Percentiles rank a stretch among this genome's conserved stretches.
These are phyloP conservation scores for Zaprionus davidi DNA, from an alignment of 1,140 invertebrate species.

Conservation along the genomic window DNA sequence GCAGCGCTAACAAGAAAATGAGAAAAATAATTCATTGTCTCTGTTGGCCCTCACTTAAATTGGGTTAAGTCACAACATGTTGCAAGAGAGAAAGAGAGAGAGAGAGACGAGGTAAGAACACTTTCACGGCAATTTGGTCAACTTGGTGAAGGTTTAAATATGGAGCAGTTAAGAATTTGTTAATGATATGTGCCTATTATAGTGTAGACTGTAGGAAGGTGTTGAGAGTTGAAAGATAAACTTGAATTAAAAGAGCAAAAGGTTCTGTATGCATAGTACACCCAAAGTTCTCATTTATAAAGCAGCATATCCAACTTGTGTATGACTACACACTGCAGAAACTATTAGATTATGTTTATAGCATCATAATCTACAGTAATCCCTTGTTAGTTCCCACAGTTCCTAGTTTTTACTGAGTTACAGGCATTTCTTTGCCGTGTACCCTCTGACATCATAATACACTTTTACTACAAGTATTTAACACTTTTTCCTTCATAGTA, in stretches of 20 bases:
- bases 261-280: too few relatives aligned
- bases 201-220: background rate
- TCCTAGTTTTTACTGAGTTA: background rate
- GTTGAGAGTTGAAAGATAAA: too few relatives aligned
- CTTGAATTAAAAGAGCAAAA: background rate
- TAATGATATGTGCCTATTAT: background rate
- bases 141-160: background rate
- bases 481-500: background rate
- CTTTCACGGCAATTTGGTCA: constrained; percentile 12
- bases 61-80: constrained; percentile 39
- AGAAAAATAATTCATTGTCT: constrained; percentile 31
- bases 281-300: background rate
- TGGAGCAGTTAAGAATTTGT: background rate
- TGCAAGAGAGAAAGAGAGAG: too few relatives aligned
- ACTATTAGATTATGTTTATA: background rate
- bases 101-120: constrained; percentile 21
- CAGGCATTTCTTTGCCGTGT: background rate
- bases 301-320: background rate
- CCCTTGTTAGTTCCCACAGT: background rate
- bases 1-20: constrained; percentile 41
- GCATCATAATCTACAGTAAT: background rate
- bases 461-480: background rate
- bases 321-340: background rate
- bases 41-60: constrained; percentile 25
- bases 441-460: too few relatives aligned